Evolutionary conservation across 2,113 vertebrate species (phyloP), one percentile per base, ranked within the genome.

Genomic region (Erythrocercus mccallii): DNA sequence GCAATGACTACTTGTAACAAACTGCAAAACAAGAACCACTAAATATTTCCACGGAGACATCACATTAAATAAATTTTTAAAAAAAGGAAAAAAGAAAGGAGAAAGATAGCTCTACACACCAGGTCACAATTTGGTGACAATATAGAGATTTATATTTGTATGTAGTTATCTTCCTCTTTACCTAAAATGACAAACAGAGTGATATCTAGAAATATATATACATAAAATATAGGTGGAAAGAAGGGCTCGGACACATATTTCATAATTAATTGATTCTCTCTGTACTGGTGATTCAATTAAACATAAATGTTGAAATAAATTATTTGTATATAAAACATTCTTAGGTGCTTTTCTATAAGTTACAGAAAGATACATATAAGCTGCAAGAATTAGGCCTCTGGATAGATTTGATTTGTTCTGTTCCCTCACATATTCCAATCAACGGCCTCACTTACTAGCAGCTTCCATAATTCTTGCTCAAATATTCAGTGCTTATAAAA

Each of bases 101-200:
- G 60, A 97, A 98, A 98, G 97, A 97, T 97, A 97, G 97, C 98
- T 99, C 97, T 98, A 98, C 98, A 98, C 98, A 98, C 98, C 98
- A 98, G 98, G 97, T 99, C 99, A 99, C 98, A 98, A 97, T 97
- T 98, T 98, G 94, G 97, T 97, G 98, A 97, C 91, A 92, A 65
- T 97, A 95, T 73, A 97, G 91, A 97, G 74, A 94, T 81, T 93
- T 78, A 66, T 94, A 90, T 91, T 86, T 68, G 91, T 93, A 87
- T 81, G 80, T 96, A 97, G 94, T 45, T 95, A 96, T 81, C 95
- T 92, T 94, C 82, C 92, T 96, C 90, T 90, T 95, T 94, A 79
- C 53, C 76, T 64, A 62, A 74, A 45, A 45, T 66, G 86, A 96
- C 73, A 92, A 88, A 92, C 76, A 97, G 93, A 95, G 84, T 15